A percentile compares a stretch with the other conserved stretches of the same genome.
phyloP scores from a whole-genome alignment of 1,140 invertebrate species.

The Probaryconus sp. region DNA sequence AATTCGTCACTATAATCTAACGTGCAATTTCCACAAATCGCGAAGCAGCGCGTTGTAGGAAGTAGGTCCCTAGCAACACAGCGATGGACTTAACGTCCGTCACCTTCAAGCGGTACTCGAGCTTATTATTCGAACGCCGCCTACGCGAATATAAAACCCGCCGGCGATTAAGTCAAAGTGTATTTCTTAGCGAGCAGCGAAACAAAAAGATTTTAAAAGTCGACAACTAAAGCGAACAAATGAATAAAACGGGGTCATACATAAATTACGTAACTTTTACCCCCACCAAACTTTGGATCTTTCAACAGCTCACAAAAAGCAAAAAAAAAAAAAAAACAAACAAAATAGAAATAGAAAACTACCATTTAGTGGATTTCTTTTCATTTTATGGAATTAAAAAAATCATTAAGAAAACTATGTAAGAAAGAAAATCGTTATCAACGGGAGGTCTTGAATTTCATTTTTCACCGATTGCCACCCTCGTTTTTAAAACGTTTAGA shows the following conservation, averaged over 20 bases:
- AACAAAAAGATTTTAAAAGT: conserved; percentile 46
- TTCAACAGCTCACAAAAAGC: conserved; percentile 4
- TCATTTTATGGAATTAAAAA: no score
- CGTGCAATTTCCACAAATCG: conserved; percentile 33
- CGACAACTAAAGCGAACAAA: conserved; percentile 25
- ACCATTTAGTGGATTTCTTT: no score
- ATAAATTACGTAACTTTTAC: conserved; percentile 41
- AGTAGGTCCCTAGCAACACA: conserved; percentile 51
- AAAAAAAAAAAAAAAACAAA: conserved; percentile 34
- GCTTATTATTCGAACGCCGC: conserved; percentile 52
- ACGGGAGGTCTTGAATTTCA: no score
- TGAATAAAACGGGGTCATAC: conserved; percentile 42
- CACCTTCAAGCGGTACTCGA: conserved; percentile 51
- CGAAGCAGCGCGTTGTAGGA: conserved; percentile 19
- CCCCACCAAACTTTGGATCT: no score
- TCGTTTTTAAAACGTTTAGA: no score
- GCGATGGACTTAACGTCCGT: conserved; percentile 53
- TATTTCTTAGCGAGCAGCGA: conserved; percentile 34
- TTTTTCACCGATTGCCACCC: no score
- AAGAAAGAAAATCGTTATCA: no score
- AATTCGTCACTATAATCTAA: conserved; percentile 1
- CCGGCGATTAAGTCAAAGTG: conserved; percentile 47
- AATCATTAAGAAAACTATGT: no score
- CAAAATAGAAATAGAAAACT: no score
- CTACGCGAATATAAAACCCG: conserved; percentile 45